These are phyloP conservation scores for Oscheius sp. DNA, from an alignment of 2,888 invertebrate species.

Conservation along the genomic window DNA sequence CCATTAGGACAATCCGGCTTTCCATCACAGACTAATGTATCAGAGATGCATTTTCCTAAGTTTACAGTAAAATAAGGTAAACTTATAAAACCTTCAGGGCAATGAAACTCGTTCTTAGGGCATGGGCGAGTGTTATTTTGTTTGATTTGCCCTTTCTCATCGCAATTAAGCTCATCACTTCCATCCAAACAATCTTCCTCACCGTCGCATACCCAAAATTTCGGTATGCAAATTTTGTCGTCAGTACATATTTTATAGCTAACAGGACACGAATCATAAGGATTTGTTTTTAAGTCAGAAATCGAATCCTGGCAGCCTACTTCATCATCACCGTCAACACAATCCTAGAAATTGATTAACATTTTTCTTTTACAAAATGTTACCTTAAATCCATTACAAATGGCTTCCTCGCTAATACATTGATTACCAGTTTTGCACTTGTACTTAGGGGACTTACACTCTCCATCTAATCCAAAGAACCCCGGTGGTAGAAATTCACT, in stretches of 20 bases:
- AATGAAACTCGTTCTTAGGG: slow-evolving; percentile 1
- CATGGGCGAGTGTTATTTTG: slow-evolving; percentile 4
- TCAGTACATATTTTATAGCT: slow-evolving; percentile 26
- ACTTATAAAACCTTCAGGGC: slow-evolving; percentile 2
- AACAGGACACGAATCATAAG: background rate
- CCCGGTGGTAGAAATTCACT: too few relatives aligned
- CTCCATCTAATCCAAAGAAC: too few relatives aligned
- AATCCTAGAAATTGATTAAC: slow-evolving; percentile 35
- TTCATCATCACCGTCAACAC: slow-evolving; percentile 49
- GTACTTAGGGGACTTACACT: slow-evolving; percentile 15
- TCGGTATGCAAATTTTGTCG: slow-evolving; percentile 44
- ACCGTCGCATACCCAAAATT: slow-evolving; percentile 50
- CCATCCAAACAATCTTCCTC: slow-evolving; percentile 48
- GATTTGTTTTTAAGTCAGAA: background rate
- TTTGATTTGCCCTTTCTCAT: background rate
- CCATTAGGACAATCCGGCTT: slow-evolving; percentile 69
- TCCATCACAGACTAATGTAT: slow-evolving; percentile 67
- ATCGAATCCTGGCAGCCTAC: slow-evolving; percentile 26
- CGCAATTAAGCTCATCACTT: slow-evolving; percentile 43
- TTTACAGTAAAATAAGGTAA: slow-evolving; percentile 9
- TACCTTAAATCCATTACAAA: slow-evolving; percentile 35
- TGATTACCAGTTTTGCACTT: slow-evolving; percentile 18
- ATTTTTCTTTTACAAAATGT: too few relatives aligned
- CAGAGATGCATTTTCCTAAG: slow-evolving; percentile 38
- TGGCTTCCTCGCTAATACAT: slow-evolving; percentile 26